Conservation (phyloP, 2,113 vertebrate species). For the Sorex fumeus region DNA sequence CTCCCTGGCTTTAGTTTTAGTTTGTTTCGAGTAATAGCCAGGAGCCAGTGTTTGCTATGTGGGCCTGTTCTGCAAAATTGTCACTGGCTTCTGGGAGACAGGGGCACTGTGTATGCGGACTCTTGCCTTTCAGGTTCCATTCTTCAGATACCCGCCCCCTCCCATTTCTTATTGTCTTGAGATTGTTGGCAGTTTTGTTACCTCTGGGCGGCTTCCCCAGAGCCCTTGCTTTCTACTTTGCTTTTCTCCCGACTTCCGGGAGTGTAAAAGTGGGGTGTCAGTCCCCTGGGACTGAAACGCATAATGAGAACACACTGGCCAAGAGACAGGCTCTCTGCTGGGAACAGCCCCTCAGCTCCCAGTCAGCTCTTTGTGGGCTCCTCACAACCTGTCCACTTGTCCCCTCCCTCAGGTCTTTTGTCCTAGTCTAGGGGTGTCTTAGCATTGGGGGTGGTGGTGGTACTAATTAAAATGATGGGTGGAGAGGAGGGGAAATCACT, state of each 20-base stretch:
- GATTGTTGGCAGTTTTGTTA: background rate
- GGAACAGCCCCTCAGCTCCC: background rate
- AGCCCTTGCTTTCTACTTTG: slow-evolving; percentile 27
- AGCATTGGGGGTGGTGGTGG: slow-evolving; percentile 7
- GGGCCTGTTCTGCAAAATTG: background rate
- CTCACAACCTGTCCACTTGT: background rate
- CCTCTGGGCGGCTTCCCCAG: background rate
- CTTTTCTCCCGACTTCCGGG: background rate
- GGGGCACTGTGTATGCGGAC: background rate
- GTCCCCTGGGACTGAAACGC: background rate
- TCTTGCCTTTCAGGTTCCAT: background rate
- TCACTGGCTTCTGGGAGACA: background rate
- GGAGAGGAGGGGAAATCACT: background rate
- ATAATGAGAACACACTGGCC: background rate
- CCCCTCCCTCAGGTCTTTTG: slow-evolving; percentile 19
- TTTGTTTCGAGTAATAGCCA: background rate
- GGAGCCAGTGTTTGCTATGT: background rate
- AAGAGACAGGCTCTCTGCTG: background rate
- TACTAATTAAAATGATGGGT: slow-evolving; percentile 8
- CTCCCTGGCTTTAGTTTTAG: background rate
- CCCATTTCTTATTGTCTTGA: background rate
- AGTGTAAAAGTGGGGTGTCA: background rate
- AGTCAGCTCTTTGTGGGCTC: background rate
- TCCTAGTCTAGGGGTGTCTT: slow-evolving; percentile 10
- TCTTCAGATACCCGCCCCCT: background rate